A percentile compares a stretch with the other conserved stretches of the same genome.
phyloP scores from a whole-genome alignment of 2,113 vertebrate genomes.

The Tragelaphus scriptus region DNA sequence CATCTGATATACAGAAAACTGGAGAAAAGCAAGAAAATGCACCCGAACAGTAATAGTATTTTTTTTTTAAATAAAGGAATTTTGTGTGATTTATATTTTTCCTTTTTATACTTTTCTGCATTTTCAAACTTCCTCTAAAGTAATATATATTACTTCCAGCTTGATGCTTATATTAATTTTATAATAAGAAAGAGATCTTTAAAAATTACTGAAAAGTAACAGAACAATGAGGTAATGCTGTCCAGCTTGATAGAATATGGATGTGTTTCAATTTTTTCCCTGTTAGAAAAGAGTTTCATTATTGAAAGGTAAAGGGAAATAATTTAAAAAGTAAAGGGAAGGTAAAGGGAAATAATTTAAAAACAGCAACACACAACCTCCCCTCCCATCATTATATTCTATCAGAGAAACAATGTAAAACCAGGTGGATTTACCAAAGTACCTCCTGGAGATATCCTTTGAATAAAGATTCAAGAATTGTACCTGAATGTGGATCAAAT shows the following conservation, averaged over 20 bases:
- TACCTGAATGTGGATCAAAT: neutral
- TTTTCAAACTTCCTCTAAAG: neutral
- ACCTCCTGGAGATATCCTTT: neutral
- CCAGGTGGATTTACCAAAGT: neutral
- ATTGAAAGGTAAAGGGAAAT: neutral
- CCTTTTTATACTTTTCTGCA: neutral
- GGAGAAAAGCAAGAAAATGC: neutral
- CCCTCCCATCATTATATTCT: neutral
- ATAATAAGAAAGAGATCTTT: neutral
- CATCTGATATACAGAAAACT: neutral
- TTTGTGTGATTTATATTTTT: neutral
- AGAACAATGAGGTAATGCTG: neutral
- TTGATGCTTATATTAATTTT: neutral
- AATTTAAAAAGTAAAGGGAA: neutral
- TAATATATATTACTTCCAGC: neutral
- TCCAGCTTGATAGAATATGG: neutral
- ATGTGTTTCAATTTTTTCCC: neutral
- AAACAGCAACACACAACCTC: neutral
- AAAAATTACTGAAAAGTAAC: neutral
- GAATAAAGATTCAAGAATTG: neutral
- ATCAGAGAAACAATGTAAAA: neutral
- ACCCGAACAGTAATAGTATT: neutral
- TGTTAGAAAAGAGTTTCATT: neutral
- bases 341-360: neutral
- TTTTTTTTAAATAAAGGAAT: neutral